Conservation (phyloP, 1,140 invertebrate genomes). For the Eriocheir sinensis region DNA sequence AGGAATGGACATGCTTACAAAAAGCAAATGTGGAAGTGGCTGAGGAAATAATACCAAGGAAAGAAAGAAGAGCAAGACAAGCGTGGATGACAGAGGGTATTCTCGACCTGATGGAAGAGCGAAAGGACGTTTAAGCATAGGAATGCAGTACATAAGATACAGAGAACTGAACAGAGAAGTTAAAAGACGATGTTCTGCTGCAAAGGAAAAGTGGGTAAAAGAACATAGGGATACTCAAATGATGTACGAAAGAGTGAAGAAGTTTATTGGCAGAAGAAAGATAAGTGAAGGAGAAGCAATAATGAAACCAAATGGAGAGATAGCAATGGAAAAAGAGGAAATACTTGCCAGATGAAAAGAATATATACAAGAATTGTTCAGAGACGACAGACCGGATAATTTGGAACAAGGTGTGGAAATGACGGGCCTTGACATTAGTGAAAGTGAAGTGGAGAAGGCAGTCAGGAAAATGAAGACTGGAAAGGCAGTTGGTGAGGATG, state of each 20-base stretch:
- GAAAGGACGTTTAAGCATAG: too few species aligned
- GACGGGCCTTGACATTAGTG: too few species aligned
- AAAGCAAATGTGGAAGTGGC: conserved; percentile 28
- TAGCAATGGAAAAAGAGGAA: conserved; percentile 35
- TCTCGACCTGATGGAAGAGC: background rate
- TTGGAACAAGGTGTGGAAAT: background rate
- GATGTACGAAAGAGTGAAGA: too few species aligned
- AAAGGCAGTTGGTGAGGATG: too few species aligned
- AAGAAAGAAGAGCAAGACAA: conserved; percentile 53
- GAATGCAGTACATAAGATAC: too few species aligned
- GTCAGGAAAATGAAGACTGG: too few species aligned
- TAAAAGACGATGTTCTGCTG: background rate
- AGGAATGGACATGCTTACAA: conserved; percentile 34
- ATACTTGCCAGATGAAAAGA: background rate
- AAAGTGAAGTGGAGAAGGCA: too few species aligned
- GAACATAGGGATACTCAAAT: too few species aligned
- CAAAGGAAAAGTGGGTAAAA: too few species aligned
- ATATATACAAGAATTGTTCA: conserved; percentile 7
- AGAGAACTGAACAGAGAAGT: background rate
- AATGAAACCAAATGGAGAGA: background rate
- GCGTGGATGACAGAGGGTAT: conserved; percentile 17
- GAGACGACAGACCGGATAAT: background rate
- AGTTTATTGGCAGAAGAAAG: background rate
- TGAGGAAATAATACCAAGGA: conserved; percentile 34
- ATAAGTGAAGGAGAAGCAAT: background rate